phyloP scores from a whole-genome alignment of 2,888 invertebrate species.

The Unio delphinus region DNA sequence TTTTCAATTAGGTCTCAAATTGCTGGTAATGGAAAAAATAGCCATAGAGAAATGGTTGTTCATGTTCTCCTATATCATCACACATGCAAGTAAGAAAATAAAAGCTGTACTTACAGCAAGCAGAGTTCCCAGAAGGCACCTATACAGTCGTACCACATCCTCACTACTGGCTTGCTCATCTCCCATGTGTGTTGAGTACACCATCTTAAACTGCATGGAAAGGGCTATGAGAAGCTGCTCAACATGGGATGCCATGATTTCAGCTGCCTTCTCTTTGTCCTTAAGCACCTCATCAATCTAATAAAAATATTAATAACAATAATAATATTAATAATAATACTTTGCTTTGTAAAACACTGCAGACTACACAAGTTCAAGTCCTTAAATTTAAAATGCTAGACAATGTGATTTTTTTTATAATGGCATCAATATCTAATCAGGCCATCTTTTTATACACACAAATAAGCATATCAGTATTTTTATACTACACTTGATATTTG shows the following conservation, averaged over 20 bases:
- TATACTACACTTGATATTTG: too few species aligned
- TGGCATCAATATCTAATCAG: too few species aligned
- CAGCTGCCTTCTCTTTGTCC: constrained; percentile 66
- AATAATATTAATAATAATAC: neutral
- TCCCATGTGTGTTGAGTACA: constrained; percentile 72
- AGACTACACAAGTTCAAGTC: too few species aligned
- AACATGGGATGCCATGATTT: constrained; percentile 76
- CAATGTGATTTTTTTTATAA: too few species aligned
- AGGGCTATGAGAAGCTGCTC: constrained; percentile 79
- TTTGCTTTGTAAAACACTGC: neutral
- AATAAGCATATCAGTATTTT: too few species aligned
- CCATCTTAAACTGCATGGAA: constrained; percentile 78
- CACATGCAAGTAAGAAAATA: too few species aligned
- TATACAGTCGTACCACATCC: constrained; percentile 69
- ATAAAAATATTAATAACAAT: neutral
- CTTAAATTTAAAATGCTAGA: too few species aligned
- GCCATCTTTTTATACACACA: too few species aligned
- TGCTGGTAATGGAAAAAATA: too few species aligned
- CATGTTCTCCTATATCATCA: too few species aligned
- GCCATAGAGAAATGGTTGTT: too few species aligned
- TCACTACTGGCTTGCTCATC: constrained; percentile 73
- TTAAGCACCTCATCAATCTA: constrained; percentile 80
- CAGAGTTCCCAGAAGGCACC: constrained; percentile 68
- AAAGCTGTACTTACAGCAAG: constrained; percentile 57
- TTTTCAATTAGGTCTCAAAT: too few species aligned